Conservation (phyloP, 2,797 vertebrate genomes). For the Halcyon smyrnensis region DNA sequence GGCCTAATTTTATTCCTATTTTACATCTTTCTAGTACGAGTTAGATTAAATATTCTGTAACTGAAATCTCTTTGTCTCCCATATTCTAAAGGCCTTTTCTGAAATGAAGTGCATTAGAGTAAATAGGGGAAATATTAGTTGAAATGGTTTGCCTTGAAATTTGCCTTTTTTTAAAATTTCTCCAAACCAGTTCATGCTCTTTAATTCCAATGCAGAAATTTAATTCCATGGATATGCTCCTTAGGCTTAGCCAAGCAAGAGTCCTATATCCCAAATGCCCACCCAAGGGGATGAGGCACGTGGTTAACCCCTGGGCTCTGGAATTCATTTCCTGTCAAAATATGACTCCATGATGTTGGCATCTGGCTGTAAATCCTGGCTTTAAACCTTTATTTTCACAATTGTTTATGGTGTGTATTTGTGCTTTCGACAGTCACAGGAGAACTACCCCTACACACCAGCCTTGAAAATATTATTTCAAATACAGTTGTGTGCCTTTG, state of each 20-base stretch:
- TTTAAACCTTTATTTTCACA: neutral
- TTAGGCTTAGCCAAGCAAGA: neutral
- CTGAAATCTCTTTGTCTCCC: neutral
- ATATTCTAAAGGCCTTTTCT: neutral
- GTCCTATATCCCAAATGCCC: neutral
- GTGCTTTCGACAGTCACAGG: neutral
- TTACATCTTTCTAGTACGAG: neutral
- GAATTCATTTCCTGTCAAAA: conserved; percentile 51
- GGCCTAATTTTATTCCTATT: neutral
- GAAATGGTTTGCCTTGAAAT: neutral
- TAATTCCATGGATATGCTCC: neutral
- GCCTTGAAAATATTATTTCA: neutral
- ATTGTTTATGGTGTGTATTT: conserved; percentile 7
- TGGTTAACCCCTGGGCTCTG: conserved; percentile 15
- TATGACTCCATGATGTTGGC: neutral
- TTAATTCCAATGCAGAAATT: neutral
- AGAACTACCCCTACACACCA: neutral
- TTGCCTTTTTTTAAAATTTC: neutral
- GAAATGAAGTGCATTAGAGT: neutral
- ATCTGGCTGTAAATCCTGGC: conserved; percentile 30
- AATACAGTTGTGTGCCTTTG: neutral
- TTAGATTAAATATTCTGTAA: neutral
- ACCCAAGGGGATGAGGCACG: conserved; percentile 3
- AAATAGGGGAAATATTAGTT: neutral
- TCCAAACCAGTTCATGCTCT: neutral